Base-by-base conservation (phyloP, 2,113 vertebrate genomes). In the Scomber scombrus region DNA sequence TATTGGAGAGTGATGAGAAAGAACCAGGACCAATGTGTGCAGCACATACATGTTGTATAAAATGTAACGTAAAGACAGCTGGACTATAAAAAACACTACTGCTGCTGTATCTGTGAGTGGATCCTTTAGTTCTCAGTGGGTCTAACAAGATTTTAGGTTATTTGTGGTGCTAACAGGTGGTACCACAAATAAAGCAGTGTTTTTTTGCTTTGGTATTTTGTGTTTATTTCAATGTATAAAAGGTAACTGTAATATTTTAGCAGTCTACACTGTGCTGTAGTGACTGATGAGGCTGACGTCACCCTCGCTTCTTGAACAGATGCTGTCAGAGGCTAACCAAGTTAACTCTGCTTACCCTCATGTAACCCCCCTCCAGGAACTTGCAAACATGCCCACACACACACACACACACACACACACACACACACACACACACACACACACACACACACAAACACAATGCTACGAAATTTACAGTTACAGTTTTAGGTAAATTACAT, bases 291-390 rank as follows among this genome's bases (percentile, higher is more conserved):
- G 11, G 62, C 46, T 79, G 64, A 85, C 66, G 45, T 90, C 86
- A 78, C 47, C 63, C 14, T 26, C 10, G 51, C 70, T 70, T 52
- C 60, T 71, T 2, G 34, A 82, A 68, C 90, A 90, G 87, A 88
- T 82, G 87, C 83, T 70, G 70, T 76, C 71, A 45, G 64, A 61
- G 40, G 50, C 73, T 88, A 88, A 90, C 68, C n/a, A 84, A 78
- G 75, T 88, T 87, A 91, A 89, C 83, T 68, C 77, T 66, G 64
- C 83, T 91, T 83, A 86, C 66, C 80, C 68, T 78, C n/a, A 11
- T 40, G 13, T 81, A 19, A 73, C 16, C 34, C 45, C 34, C 57
- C 18, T 1, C 52, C 43, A 46, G 18, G 21, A 40, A 58, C 47
- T 31, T 46, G n/a, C 58, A 60, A 71, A 71, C 61, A 21, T 9